Conservation (phyloP, 2,888 invertebrate species). For the Ferdinandea cuprea region DNA sequence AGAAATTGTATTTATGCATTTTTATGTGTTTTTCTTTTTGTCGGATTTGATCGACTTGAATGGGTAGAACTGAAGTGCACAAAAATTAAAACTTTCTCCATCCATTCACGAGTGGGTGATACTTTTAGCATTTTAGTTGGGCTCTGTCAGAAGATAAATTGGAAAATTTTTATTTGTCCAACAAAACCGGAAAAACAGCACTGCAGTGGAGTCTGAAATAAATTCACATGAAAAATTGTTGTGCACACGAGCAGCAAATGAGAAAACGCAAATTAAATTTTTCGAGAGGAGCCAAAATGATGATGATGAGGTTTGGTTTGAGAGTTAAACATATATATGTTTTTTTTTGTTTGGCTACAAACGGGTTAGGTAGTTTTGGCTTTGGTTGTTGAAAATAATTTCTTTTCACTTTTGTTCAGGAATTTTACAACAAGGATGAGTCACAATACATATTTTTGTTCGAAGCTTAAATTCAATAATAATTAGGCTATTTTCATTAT, state of each 20-base stretch:
- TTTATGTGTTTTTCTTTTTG: slow-evolving; percentile 27
- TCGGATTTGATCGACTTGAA: slow-evolving; percentile 15
- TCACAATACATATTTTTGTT: too few species aligned
- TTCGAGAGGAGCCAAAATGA: background rate
- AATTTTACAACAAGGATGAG: too few species aligned
- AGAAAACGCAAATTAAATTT: slow-evolving; percentile 36
- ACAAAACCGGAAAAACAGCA: slow-evolving; percentile 18
- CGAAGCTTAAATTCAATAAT: too few species aligned
- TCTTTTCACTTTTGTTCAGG: too few species aligned
- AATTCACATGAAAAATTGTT: slow-evolving; percentile 45
- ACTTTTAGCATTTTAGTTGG: slow-evolving; percentile 47
- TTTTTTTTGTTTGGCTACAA: too few species aligned
- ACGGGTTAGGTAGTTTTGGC: too few species aligned
- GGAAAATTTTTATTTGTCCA: slow-evolving; percentile 60
- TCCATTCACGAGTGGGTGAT: slow-evolving; percentile 5
- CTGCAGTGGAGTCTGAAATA: background rate
- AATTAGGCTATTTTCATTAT: too few species aligned
- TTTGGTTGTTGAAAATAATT: too few species aligned
- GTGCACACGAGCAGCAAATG: slow-evolving; percentile 33
- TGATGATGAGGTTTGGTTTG: background rate
- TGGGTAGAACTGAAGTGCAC: slow-evolving; percentile 62
- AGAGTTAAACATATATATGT: too few species aligned
- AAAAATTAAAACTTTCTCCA: slow-evolving; percentile 73
- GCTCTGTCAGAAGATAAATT: slow-evolving; percentile 44
- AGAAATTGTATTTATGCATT: slow-evolving; percentile 69